phyloP scores from a whole-genome alignment of 2,113 vertebrate species.

The Chionodraco myersi region DNA sequence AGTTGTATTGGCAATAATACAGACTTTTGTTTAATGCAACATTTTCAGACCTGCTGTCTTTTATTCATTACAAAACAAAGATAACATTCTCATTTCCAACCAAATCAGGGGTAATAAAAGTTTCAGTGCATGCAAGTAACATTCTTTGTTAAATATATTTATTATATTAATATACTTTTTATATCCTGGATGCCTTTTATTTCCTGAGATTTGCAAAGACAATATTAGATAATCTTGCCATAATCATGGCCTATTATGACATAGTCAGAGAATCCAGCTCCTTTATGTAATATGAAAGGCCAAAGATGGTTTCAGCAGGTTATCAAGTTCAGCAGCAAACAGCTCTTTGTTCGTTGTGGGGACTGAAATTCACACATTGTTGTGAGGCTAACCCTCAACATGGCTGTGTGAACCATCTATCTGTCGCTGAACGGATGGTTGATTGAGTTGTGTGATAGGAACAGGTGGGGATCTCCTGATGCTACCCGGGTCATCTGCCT shows the following conservation, averaged over 20 bases:
- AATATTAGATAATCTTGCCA: background rate
- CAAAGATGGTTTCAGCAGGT: background rate
- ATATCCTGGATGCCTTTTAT: background rate
- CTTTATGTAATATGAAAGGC: background rate
- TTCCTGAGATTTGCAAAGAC: background rate
- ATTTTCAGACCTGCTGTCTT: background rate
- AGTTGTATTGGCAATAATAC: background rate
- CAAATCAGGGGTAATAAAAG: background rate
- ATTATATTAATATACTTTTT: too few species aligned
- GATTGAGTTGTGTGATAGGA: background rate
- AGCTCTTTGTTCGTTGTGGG: background rate
- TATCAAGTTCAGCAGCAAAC: background rate
- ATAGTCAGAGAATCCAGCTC: background rate
- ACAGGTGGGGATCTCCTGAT: constrained; percentile 9
- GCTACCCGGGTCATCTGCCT: constrained; percentile 14
- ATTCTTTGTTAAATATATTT: too few species aligned
- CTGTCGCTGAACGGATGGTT: background rate
- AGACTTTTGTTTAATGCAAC: background rate
- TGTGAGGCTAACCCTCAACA: background rate
- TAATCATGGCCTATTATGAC: background rate
- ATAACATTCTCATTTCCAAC: background rate
- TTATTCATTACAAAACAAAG: background rate
- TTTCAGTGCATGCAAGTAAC: background rate
- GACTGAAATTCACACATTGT: background rate
- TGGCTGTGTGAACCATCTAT: background rate